Percentiles rank a stretch among this genome's conserved stretches.
Evolutionary conservation across 2,888 invertebrate species (phyloP).

Genomic region (Dorcus hopei): DNA sequence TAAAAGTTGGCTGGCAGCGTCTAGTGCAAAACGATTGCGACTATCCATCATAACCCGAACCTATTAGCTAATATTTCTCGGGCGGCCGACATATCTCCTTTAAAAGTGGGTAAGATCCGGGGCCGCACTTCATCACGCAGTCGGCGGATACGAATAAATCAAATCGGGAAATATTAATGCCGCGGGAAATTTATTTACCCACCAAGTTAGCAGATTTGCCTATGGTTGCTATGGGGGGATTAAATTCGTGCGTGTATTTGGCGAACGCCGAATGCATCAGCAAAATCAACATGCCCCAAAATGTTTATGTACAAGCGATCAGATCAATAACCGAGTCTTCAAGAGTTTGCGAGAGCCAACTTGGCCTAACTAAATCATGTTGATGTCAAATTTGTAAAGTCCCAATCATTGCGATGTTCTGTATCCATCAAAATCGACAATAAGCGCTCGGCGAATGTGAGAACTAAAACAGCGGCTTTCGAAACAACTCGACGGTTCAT

Average conservation of each 20-base stretch:
- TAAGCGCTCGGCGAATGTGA: background rate
- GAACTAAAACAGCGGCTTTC: background rate
- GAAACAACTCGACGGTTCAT: background rate
- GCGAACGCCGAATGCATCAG: no score
- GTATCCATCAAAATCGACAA: background rate
- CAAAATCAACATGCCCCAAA: no score
- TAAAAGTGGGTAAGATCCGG: conserved; percentile 17
- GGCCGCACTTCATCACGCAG: conserved; percentile 18
- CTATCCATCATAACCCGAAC: no score
- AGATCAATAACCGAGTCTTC: no score
- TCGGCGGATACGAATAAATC: conserved; percentile 18
- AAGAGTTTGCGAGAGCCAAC: no score
- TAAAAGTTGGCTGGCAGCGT: no score
- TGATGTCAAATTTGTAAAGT: no score
- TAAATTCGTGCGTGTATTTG: no score
- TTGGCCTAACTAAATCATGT: no score
- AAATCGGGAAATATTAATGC: conserved; percentile 19
- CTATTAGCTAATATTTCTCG: no score
- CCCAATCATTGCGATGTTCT: conserved; percentile 4
- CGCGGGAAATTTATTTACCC: conserved; percentile 19
- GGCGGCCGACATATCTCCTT: conserved; percentile 12
- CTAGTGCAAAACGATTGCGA: no score
- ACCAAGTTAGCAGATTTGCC: conserved; percentile 18
- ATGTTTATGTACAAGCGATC: no score
- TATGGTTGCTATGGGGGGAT: conserved; percentile 4